These are phyloP conservation scores for Meta bourneti DNA, from an alignment of 2,888 invertebrate genomes.

Conservation along the genomic window DNA sequence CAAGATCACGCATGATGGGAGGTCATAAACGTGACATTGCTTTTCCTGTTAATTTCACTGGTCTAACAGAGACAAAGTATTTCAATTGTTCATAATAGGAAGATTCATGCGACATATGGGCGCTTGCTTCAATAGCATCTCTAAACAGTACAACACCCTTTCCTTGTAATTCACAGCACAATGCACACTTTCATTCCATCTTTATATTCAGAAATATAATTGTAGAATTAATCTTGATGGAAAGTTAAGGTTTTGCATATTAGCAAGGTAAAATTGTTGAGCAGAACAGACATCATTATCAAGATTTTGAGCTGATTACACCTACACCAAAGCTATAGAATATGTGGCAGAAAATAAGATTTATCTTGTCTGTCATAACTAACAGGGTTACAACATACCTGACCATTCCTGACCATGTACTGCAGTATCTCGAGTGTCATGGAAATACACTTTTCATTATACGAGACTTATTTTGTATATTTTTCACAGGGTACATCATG, in stretches of 20 bases:
- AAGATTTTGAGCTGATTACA: no score
- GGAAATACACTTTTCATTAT: no score
- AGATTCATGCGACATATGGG: background rate
- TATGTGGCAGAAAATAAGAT: no score
- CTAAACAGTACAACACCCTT: slow-evolving; percentile 7
- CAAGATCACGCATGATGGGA: background rate
- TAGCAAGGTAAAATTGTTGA: background rate
- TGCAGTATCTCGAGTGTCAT: no score
- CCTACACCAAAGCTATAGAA: no score
- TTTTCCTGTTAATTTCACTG: background rate
- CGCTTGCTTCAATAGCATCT: background rate
- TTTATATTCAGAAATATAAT: no score
- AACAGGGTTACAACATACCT: no score
- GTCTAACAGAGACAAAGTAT: slow-evolving; percentile 2
- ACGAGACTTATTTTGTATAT: no score
- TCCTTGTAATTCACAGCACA: background rate
- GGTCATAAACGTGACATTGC: background rate
- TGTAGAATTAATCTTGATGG: no score
- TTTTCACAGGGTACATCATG: no score
- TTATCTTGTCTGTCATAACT: no score
- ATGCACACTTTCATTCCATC: background rate
- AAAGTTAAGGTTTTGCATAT: background rate
- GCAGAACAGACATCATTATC: background rate
- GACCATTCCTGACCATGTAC: no score
- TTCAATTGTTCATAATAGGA: background rate